Conservation (phyloP, 2,888 invertebrate species). For the Galeopsomyia nigrocyanea region DNA sequence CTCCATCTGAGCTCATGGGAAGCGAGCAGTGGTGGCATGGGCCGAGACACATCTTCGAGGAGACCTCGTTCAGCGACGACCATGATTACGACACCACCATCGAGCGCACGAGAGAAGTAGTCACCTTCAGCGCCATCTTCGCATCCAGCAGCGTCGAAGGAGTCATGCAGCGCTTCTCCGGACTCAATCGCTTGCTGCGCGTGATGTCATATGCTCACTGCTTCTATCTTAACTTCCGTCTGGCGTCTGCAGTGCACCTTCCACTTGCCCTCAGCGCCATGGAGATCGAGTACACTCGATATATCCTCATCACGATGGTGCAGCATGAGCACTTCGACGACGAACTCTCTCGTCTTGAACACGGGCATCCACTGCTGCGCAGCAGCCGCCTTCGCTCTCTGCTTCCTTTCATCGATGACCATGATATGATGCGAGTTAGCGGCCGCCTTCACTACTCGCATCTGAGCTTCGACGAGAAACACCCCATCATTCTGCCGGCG, state of each 20-base stretch:
- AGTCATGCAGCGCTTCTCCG: background rate
- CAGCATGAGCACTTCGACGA: background rate
- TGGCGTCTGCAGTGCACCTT: background rate
- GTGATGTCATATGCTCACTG: background rate
- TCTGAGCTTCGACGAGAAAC: background rate
- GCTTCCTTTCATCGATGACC: background rate
- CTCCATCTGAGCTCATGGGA: background rate
- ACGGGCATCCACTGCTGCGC: background rate
- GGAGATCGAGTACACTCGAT: background rate
- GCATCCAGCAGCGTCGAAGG: background rate
- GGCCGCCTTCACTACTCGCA: background rate
- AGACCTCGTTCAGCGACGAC: background rate
- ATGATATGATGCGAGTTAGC: background rate
- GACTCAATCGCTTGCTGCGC: background rate
- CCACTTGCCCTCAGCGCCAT: background rate
- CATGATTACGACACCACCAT: background rate
- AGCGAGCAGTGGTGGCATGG: slow-evolving; percentile 8
- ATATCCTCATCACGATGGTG: background rate
- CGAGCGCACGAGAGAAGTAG: background rate
- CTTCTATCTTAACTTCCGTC: background rate
- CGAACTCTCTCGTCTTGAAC: background rate
- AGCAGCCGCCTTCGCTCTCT: background rate
- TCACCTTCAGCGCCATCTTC: background rate
- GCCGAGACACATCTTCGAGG: background rate
- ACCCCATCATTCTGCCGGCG: background rate